Base-by-base conservation (phyloP, 2,113 vertebrate species). In the Lota lota region DNA sequence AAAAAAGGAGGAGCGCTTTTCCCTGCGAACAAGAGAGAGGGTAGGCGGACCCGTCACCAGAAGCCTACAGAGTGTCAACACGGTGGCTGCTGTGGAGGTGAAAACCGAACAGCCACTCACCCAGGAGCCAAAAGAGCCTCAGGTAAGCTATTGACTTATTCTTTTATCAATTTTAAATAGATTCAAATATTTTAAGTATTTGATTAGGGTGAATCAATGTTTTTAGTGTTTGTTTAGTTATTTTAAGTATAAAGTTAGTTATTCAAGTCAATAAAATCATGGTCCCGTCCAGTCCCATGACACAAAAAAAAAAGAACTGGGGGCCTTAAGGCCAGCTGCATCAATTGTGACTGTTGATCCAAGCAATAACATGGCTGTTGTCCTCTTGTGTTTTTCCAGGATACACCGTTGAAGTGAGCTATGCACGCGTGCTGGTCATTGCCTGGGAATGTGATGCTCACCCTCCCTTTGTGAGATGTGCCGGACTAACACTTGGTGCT, bases 1-100 rank as follows among this genome's bases (percentile, higher is more conserved):
- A 56, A 98, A 94, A 83, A 96, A 93, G 82, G 91, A 94, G 74
- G 94, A 95, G 67, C 94, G 94, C 6, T 96, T 97, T 82, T 89
- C 76, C 61, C 83, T 87, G 0, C 93, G 94, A 77, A 91, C 85
- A 4, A 89, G 95, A 72, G 95, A 97, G 67, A 89, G 95, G 72
- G 89, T 92, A 1, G 93, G 96, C 22, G 96, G 97, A 61, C 96
- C 97, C 0, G 81, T 98, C 71, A 99, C 97, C 24, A 93, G 97
- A 33, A 99, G 97, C 86, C 86, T 95, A 51, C 96, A 98, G 83
- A 93, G 94, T 85, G 91, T 93, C 0, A 92, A 76, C 68, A 78
- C 91, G 3, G 84, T 90, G 3, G 91, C 94, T 69, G 71, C 89
- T 53, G 81, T 85, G 28, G 95, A 97, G 61, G 89, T 6, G 80